Conservation (phyloP, 2,888 invertebrate genomes). For the Orchesella flavescens region DNA sequence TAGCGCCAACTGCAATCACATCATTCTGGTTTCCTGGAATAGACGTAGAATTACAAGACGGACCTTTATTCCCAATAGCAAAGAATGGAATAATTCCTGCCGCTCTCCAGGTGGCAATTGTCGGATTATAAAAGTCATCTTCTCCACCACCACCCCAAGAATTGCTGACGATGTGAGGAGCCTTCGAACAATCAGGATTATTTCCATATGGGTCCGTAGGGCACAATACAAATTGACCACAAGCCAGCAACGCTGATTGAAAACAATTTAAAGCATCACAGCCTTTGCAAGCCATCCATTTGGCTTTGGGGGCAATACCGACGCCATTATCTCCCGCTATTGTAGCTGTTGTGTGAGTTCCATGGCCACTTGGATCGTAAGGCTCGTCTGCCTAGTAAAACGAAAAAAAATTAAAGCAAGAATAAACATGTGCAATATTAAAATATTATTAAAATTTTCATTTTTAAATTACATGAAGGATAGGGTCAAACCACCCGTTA, state of each 20-base stretch:
- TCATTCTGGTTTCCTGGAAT: conserved; percentile 49
- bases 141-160: conserved; percentile 61
- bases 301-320: conserved; percentile 39
- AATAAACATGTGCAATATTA: too few relatives aligned
- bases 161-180: conserved; percentile 58
- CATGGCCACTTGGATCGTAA: background rate
- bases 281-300: conserved; percentile 30
- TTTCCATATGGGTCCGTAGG: background rate
- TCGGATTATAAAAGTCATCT: conserved; percentile 28
- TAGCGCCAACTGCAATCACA: conserved; percentile 51
- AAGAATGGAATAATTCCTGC: conserved; percentile 58
- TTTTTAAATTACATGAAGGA: conserved; percentile 23
- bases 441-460: background rate
- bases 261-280: background rate
- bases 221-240: conserved; percentile 13
- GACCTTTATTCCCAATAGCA: conserved; percentile 56
- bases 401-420: background rate
- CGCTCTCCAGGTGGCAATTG: conserved; percentile 42
- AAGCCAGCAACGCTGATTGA: background rate
- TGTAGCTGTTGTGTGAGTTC: conserved; percentile 37
- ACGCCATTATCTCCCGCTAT: conserved; percentile 34
- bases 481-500: conserved; percentile 49
- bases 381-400: background rate
- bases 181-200: conserved; percentile 23
- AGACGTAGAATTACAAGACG: conserved; percentile 33